Evolutionary conservation across 2,888 invertebrate genomes (phyloP), one percentile per base, ranked within the genome.

Genomic region (Augochlorella aurata): DNA sequence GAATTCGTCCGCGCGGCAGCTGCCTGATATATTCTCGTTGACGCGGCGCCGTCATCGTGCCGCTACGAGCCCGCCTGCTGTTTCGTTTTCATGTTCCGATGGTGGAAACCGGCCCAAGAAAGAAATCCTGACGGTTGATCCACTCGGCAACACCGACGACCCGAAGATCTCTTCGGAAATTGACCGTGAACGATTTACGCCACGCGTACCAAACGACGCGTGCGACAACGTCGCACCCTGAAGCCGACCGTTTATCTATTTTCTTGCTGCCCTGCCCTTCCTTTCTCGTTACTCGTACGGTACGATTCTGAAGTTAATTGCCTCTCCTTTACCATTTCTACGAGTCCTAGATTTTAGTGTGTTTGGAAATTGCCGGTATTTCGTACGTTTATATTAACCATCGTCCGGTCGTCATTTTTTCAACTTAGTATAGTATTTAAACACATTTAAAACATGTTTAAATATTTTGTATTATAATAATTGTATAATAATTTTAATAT

Each of bases 11-110:
- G 77, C 54, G 68, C 79, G 74, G 86, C 87, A 87, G 79, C 87
- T 85, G 87, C 69, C 75, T 78, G 88, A 86, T 83, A 61, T 81
- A 81, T 80, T 77, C 84, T 54, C 82, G 86, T 86, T 84, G 88
- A 88, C 86, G 83, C 79, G 71, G 75, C 67, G 44, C 78, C 86
- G 72, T 88, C 88, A 82, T 75, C 86, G 74, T 58, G 52, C 63
- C 38, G 85, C 71, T 68, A 38, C 24, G 29, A 8, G 82, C 24
- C 75, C 88, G 24, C 88, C 87, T 77, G 87, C 84, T 86, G 87
- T 77, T 88, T 73, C 82, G 85, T 82, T 84, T 84, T 86, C 88
- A 69, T 85, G 80, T 87, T 80, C 79, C 68, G 75, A 82, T 61
- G 65, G 29, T 47, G 69, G 65, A 44, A n/a, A 65, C 65, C 12